A percentile compares a stretch with the other conserved stretches of the same genome.
Conservation (phyloP, 2,797 vertebrate genomes). For the Rhynchotus rufescens region DNA sequence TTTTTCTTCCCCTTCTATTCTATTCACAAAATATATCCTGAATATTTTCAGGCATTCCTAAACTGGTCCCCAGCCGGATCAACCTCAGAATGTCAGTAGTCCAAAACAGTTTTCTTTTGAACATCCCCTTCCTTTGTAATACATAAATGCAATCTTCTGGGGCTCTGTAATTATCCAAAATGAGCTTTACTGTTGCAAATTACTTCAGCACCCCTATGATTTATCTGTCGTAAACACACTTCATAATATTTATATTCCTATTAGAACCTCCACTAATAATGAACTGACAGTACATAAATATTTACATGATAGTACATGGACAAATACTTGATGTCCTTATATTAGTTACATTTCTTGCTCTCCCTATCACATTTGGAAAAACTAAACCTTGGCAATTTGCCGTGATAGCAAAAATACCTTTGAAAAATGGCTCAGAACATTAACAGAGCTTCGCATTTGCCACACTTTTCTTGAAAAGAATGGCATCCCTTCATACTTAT, state of each 20-base stretch:
- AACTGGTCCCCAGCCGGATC: slow-evolving; percentile 53
- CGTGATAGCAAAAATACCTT: slow-evolving; percentile 57
- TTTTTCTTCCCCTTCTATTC: slow-evolving; percentile 25
- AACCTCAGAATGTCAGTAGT: slow-evolving; percentile 62
- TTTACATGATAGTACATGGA: slow-evolving; percentile 66
- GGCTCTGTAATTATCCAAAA: slow-evolving; percentile 80
- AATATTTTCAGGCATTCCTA: slow-evolving; percentile 49
- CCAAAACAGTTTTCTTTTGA: slow-evolving; percentile 65
- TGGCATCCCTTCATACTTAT: slow-evolving; percentile 67
- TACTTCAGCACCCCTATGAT: slow-evolving; percentile 76
- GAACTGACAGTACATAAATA: slow-evolving; percentile 65
- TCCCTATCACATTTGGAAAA: slow-evolving; percentile 35
- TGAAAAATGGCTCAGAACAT: slow-evolving; percentile 73
- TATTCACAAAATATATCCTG: slow-evolving; percentile 46
- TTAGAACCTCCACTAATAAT: slow-evolving; percentile 74
- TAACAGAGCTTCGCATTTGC: slow-evolving; percentile 68
- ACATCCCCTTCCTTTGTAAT: slow-evolving; percentile 74
- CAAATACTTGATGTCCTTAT: slow-evolving; percentile 52
- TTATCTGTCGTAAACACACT: slow-evolving; percentile 78
- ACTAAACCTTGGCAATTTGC: slow-evolving; percentile 62
- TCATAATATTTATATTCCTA: slow-evolving; percentile 76
- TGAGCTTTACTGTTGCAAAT: slow-evolving; percentile 77
- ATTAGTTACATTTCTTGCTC: slow-evolving; percentile 49
- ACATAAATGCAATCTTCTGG: slow-evolving; percentile 77
- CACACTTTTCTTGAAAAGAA: slow-evolving; percentile 74